Evolutionary conservation across 2,113 vertebrate species (phyloP).

Genomic region (Misgurnus mizolepis): DNA sequence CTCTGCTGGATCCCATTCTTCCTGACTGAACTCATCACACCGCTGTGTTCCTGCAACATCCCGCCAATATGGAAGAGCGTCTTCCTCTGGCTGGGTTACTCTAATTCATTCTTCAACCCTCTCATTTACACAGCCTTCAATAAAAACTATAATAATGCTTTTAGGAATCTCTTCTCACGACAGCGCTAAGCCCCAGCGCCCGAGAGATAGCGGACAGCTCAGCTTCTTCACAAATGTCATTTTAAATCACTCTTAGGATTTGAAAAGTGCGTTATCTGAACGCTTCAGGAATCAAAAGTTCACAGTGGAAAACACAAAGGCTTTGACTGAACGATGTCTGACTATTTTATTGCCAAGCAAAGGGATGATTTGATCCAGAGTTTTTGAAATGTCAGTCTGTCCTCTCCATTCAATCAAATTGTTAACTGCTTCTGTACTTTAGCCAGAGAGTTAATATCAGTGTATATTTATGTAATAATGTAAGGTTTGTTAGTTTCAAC

Average conservation of each 20-base stretch:
- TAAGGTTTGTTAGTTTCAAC: background rate
- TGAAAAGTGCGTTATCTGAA: constrained; percentile 12
- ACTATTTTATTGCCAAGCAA: background rate
- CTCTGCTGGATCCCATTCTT: constrained; percentile 68
- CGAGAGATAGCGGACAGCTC: background rate
- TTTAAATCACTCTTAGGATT: constrained; percentile 6
- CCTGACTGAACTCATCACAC: constrained; percentile 48
- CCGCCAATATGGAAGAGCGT: constrained; percentile 51
- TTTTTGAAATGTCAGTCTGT: constrained; percentile 7
- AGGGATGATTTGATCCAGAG: background rate
- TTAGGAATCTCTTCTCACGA: constrained; percentile 53
- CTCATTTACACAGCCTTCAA: constrained; percentile 62
- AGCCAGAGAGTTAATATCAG: background rate
- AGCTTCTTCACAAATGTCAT: background rate
- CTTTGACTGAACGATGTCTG: background rate
- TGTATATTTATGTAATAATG: background rate
- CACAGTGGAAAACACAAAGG: background rate
- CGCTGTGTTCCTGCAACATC: constrained; percentile 51
- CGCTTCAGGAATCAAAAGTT: constrained; percentile 1
- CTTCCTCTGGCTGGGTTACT: constrained; percentile 63
- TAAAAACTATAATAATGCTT: constrained; percentile 55
- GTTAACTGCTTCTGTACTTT: background rate
- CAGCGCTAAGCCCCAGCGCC: constrained; percentile 33
- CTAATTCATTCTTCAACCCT: constrained; percentile 66
- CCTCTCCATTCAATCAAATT: background rate